These are phyloP conservation scores for Apis florea DNA, from an alignment of 1,140 invertebrate species.

Conservation along the genomic window DNA sequence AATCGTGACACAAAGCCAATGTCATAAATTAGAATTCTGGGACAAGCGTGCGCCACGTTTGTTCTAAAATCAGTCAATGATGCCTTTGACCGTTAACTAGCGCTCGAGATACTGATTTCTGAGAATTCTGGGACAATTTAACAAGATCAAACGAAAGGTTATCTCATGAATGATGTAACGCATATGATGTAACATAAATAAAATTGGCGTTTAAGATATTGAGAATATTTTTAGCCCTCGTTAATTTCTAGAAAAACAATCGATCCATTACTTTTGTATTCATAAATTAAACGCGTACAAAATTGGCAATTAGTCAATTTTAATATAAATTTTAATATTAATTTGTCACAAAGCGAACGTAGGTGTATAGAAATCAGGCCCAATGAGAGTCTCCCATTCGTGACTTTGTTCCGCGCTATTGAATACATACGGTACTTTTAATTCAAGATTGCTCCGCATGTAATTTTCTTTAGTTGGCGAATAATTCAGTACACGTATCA, in stretches of 20 bases:
- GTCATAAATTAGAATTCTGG: background rate
- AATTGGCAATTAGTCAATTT: background rate
- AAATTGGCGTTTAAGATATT: background rate
- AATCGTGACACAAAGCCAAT: background rate
- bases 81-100: background rate
- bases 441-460: background rate
- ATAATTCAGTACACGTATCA: background rate
- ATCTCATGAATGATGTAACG: background rate
- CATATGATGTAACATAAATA: background rate
- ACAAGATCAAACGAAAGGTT: background rate
- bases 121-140: background rate
- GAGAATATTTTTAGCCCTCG: background rate
- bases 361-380: background rate
- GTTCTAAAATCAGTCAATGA: background rate
- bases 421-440: conserved; percentile 26
- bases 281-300: background rate
- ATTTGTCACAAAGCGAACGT: background rate
- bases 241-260: too few species aligned
- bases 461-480: background rate
- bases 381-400: conserved; percentile 22
- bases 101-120: background rate
- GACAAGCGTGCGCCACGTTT: background rate
- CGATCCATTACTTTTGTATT: too few species aligned
- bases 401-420: conserved; percentile 15
- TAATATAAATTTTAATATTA: background rate